These are phyloP conservation scores for Oscheius myriophilus DNA, from an alignment of 2,888 invertebrate genomes.

Conservation along the genomic window DNA sequence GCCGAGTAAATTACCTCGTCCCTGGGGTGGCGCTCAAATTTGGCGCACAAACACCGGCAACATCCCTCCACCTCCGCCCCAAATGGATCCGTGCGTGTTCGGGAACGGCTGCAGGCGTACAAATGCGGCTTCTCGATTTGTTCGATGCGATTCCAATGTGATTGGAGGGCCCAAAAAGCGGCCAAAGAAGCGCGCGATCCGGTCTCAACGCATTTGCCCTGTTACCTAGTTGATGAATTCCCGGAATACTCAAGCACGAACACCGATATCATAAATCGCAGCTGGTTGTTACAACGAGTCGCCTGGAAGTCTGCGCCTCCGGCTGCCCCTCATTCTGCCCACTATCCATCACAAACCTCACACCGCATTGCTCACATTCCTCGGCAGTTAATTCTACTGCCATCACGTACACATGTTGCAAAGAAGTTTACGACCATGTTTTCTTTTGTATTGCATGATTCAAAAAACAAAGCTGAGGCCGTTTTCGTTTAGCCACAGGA, in stretches of 20 bases:
- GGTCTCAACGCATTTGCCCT: too few species aligned
- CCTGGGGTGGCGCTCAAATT: constrained; percentile 28
- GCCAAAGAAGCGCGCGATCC: too few species aligned
- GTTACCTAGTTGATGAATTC: too few species aligned
- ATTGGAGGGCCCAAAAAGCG: too few species aligned
- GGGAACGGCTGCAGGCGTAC: too few species aligned
- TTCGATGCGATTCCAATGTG: too few species aligned
- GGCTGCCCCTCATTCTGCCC: constrained; percentile 13
- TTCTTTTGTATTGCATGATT: constrained; percentile 1
- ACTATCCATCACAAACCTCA: constrained; percentile 25
- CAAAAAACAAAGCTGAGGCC: not conserved
- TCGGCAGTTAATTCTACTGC: too few species aligned
- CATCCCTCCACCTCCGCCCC: constrained; percentile 8
- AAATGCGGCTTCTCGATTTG: too few species aligned
- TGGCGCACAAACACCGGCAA: constrained; percentile 27
- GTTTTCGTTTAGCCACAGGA: too few species aligned
- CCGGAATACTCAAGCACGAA: not conserved
- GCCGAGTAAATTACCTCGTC: constrained; percentile 30
- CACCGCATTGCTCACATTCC: constrained; percentile 24
- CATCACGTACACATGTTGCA: too few species aligned
- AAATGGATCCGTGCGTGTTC: too few species aligned
- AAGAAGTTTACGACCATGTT: not conserved
- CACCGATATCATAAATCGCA: constrained; percentile 28
- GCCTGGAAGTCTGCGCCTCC: constrained; percentile 12
- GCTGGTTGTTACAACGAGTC: constrained; percentile 26